Evolutionary conservation across 2,113 vertebrate species (phyloP), one percentile per base, ranked within the genome.

Genomic region (Epinephelus moara): DNA sequence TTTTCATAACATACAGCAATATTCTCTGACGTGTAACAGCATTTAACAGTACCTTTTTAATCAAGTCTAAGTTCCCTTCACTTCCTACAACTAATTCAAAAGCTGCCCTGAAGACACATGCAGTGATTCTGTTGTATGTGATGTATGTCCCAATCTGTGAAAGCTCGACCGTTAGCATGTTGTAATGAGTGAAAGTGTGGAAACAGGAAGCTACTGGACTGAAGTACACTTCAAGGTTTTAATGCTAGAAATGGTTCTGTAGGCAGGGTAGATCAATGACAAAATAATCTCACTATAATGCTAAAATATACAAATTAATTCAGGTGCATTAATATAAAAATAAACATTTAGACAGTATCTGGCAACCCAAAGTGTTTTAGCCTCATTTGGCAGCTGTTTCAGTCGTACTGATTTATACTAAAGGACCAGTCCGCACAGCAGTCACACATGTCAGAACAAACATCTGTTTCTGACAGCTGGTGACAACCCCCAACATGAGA

Each of bases 271-370:
- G 12, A 61, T 80, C 57, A 21, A 59, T 70, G 37, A 76, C 80
- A 45, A 81, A 82, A 83, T 81, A 25, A 30, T 69, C 25, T 56
- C 2, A 77, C 21, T 45, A 3, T 63, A 70, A 55, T 45, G n/a
- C 53, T 62, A 57, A 60, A 72, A 87, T 78, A 21, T 11, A 81
- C 53, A 84, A n/a, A 63, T 49, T 70, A n/a, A 30, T 60, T 52
- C 10, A 45, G 3, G 11, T 17, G 27, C 52, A 37, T 59, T 59
- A 0, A 79, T 76, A 84, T 4, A 81, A 80, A 82, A 82, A 84
- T 72, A 84, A 52, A 74, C 21, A 17, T 71, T 63, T 37, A 81
- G 13, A 30, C 53, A 50, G 37, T 55, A 21, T 18, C 15, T 49
- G n/a, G 21, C 73, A 56, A 77, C 69, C 53, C 19, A 18, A 23